Base-by-base conservation (phyloP, 2,888 invertebrate genomes). In the Phrixothrix hirtus region DNA sequence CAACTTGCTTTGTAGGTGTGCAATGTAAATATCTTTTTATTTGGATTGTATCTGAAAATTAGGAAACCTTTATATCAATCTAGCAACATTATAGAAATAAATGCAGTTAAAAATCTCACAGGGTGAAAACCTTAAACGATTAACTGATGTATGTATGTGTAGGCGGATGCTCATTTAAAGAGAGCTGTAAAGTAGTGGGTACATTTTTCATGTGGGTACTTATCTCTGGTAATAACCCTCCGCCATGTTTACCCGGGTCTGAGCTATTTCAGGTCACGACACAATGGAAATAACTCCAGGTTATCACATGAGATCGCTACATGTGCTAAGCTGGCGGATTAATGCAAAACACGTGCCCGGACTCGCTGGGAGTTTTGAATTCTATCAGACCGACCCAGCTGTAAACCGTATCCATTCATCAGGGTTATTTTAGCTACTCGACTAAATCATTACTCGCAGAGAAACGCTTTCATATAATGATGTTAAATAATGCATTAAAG, bases 231-330 rank as follows among this genome's bases (percentile, higher is more conserved):
- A 63, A 62, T 62, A 62, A 61, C 59, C 58, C 48, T 46, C 58
- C 59, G 49, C 55, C 59, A 55, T 58, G 56, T 58, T 61, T 58
- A 59, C 55, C 46, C 60, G 59, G 58, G 55, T 50, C 58, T 67
- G 66, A 68, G 63, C 65, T 65, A 69, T 67, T 66, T 62, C 62
- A 57, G 68, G 67, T 67, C 66, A 60, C 62, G 68, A 67, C 67
- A 68, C 66, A 65, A 66, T 67, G 65, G 60, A 68, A 66, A 68
- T 70, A 70, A 69, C 66, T 67, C 64, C 63, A 58, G 65, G 61
- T 63, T 65, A 65, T 62, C 64, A 55, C 56, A 60, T 57, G 63
- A 56, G 60, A 63, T 59, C 60, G 61, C 54, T 59, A 59, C 62
- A 67, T 63, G 64, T 63, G 65, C 62, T 60, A 62, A 64, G 62